Conservation (phyloP, 2,797 vertebrate species). For the Falco peregrinus region DNA sequence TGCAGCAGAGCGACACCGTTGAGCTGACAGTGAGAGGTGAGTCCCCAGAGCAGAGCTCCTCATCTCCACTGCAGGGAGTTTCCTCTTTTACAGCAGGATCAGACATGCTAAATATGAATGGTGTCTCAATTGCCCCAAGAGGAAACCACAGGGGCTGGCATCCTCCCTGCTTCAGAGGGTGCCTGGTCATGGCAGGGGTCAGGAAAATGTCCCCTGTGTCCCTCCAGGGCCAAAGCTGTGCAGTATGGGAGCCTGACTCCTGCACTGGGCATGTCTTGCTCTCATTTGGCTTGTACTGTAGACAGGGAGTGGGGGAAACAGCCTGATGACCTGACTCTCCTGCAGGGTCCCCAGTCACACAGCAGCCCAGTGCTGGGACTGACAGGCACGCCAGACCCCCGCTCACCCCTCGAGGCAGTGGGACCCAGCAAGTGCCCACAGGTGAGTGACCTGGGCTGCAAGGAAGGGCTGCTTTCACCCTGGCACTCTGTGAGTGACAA, state of each 20-base stretch:
- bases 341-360: background rate
- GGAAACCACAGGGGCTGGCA: background rate
- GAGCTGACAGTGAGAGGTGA: conserved; percentile 61
- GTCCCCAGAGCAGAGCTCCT: background rate
- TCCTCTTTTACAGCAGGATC: background rate
- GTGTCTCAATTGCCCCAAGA: background rate
- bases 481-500: background rate
- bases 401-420: too few species aligned
- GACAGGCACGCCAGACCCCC: background rate
- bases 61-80: background rate
- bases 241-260: background rate
- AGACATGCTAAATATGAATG: background rate
- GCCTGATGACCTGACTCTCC: background rate
- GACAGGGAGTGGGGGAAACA: fast-evolving
- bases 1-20: conserved; percentile 32
- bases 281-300: background rate
- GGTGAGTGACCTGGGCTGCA: background rate
- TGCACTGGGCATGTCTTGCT: background rate
- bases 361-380: background rate
- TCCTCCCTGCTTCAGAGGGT: background rate
- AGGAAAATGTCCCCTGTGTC: background rate
- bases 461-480: background rate
- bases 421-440: background rate
- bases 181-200: background rate
- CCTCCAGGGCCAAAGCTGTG: background rate